Conservation (phyloP, 2,888 invertebrate species). For the Melieria crassipennis region DNA sequence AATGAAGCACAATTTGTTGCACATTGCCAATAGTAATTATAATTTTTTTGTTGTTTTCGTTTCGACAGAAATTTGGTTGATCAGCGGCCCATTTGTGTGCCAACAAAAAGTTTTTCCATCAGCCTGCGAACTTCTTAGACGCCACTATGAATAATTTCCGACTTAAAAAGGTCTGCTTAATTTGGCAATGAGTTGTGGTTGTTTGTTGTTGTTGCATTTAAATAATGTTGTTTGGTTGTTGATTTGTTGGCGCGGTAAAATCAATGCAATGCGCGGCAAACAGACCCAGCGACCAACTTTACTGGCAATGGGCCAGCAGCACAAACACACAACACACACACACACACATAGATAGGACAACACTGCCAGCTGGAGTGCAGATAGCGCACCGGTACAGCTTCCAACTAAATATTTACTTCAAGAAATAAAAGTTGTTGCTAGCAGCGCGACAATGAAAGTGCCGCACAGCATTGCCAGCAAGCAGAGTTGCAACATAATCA, state of each 20-base stretch:
- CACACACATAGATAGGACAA: no score
- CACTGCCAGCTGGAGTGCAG: no score
- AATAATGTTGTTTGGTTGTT: not conserved
- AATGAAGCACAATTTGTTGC: not conserved
- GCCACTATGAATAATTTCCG: not conserved
- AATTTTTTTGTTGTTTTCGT: no score
- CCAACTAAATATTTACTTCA: no score
- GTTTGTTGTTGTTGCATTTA: not conserved
- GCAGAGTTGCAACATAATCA: no score
- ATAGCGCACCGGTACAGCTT: no score
- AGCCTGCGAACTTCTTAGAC: conserved; percentile 47
- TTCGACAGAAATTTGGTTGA: no score
- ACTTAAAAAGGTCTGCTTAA: not conserved
- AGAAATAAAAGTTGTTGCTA: no score
- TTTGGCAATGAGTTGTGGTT: not conserved
- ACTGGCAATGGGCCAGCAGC: conserved; percentile 48
- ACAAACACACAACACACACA: no score
- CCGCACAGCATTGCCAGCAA: no score
- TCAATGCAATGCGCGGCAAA: conserved; percentile 32
- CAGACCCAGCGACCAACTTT: conserved; percentile 57
- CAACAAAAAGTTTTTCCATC: conserved; percentile 57
- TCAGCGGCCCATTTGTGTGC: not conserved
- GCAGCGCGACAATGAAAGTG: no score
- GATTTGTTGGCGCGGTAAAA: conserved; percentile 18
- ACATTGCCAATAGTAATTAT: not conserved